Evolutionary conservation across 2,888 invertebrate genomes (phyloP).

Genomic region (Meteorus cinctellus): DNA sequence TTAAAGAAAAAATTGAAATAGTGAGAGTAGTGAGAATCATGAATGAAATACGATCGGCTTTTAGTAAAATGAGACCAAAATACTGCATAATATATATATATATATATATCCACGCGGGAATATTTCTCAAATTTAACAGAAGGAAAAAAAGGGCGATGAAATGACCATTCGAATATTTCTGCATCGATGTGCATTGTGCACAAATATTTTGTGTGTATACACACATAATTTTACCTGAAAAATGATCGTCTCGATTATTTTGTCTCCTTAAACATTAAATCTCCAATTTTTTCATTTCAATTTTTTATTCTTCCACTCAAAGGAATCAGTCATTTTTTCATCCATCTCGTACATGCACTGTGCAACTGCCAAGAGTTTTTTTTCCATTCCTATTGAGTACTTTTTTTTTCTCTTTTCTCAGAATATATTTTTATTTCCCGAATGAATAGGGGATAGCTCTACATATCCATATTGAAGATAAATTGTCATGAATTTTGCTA

Average conservation of each 20-base stretch:
- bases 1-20: constrained; percentile 25
- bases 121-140: constrained; percentile 41
- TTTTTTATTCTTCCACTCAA: not conserved
- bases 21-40: constrained; percentile 47
- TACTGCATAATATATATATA: constrained; percentile 63
- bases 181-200: constrained; percentile 38
- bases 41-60: constrained; percentile 71
- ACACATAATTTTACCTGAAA: constrained; percentile 46
- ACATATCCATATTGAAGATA: not conserved
- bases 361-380: not conserved
- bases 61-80: constrained; percentile 72
- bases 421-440: not conserved
- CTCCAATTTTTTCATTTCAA: not conserved
- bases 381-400: not conserved
- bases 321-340: constrained; percentile 6
- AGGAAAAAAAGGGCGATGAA: constrained; percentile 55
- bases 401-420: not conserved
- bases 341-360: not conserved
- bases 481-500: not conserved
- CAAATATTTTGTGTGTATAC: not conserved
- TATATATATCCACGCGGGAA: constrained; percentile 29
- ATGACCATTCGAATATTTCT: constrained; percentile 61
- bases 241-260: constrained; percentile 31
- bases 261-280: constrained; percentile 27
- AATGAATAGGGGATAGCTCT: not conserved